phyloP scores from a whole-genome alignment of 2,797 vertebrate species.

The Erethizon dorsatum region DNA sequence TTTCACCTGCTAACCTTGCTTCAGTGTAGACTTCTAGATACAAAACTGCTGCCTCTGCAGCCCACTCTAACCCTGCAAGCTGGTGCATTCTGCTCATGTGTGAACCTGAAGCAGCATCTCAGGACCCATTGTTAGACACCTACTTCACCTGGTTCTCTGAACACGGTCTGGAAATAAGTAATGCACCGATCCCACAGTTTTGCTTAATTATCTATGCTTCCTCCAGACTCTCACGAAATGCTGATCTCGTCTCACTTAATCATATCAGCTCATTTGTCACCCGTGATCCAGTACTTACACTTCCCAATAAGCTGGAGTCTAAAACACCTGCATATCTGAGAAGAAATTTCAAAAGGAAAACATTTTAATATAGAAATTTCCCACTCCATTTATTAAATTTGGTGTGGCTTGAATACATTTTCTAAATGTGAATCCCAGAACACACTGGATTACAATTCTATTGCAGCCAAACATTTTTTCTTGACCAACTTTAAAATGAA shows the following conservation, averaged over 20 bases:
- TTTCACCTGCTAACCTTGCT: not conserved
- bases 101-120: not conserved
- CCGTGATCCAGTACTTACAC: not conserved
- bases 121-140: not conserved
- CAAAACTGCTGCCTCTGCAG: not conserved
- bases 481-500: constrained; percentile 41
- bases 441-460: not conserved
- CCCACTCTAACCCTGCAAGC: not conserved
- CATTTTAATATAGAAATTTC: not conserved
- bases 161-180: not conserved
- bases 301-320: not conserved
- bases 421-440: not conserved
- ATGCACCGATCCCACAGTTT: not conserved
- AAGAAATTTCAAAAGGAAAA: not conserved
- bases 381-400: not conserved
- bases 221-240: not conserved
- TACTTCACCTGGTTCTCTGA: not conserved
- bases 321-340: not conserved
- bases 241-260: not conserved
- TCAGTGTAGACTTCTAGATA: not conserved
- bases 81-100: not conserved
- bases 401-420: not conserved
- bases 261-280: not conserved
- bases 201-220: not conserved
- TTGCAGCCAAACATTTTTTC: not conserved